Base-by-base conservation (phyloP, 2,888 invertebrate genomes). In the Embidobia sp. region DNA sequence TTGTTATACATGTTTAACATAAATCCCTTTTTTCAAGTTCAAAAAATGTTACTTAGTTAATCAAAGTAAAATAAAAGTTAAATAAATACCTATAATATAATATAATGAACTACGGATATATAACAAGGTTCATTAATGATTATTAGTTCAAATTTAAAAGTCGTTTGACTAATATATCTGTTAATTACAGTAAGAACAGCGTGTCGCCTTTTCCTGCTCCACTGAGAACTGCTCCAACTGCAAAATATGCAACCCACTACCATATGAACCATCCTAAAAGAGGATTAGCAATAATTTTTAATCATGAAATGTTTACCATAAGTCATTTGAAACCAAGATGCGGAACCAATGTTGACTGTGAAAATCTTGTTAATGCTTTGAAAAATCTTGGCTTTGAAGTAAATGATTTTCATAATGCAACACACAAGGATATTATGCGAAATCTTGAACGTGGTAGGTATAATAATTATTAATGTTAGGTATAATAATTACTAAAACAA, bases 281-380 rank as follows among this genome's bases (percentile, higher is more conserved):
- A 64, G 98, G 98, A 2, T 90, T 93, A 80, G 97, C 97, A 2
- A 88, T 97, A 10, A 96, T 98, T 84, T 96, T 98, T 85, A 98
- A 98, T 88, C 97, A 98, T 87, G 95, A 96, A 90, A 90, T 92
- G 84, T 98, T 98, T 85, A 93, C 93, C 78, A 92, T 94, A 69
- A 92, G 92, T 73, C 93, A 93, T 83, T 89, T 96, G 67, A 94
- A 94, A 87, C 88, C 92, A 7, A 93, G 97, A 67, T 92, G 93
- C 79, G 98, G 98, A 0, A 98, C 97, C 0, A 95, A 96, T 85
- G 94, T 94, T 40, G 98, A 98, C 89, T 93, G 95, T 81, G 93
- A 94, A 74, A 94, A 94, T 85, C 90, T 97, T 53, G 90, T 92
- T 53, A 91, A 92, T 81, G 92, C 93, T 22, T 90, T 95, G 11